These are phyloP conservation scores for Drosophila monieri DNA, from an alignment of 2,888 invertebrate genomes.

Conservation along the genomic window DNA sequence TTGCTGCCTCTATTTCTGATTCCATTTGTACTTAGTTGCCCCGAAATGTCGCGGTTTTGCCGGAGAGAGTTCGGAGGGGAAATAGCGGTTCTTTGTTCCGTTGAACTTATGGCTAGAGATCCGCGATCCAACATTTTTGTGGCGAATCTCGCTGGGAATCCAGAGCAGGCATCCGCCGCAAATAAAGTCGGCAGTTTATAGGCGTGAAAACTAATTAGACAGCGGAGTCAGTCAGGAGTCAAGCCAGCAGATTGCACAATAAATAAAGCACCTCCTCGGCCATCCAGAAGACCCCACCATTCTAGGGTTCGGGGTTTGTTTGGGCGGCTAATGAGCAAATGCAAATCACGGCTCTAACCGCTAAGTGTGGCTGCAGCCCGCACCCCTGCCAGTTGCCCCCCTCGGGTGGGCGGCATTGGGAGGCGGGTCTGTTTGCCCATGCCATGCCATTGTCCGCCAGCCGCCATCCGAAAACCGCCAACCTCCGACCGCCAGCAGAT, in stretches of 20 bases:
- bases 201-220: constrained; percentile 76
- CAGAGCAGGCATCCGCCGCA: constrained; percentile 67
- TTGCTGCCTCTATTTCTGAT: constrained; percentile 35
- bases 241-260: constrained; percentile 49
- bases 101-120: constrained; percentile 58
- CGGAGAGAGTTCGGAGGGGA: constrained; percentile 12
- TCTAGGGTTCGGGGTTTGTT: constrained; percentile 1
- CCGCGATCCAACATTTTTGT: constrained; percentile 50
- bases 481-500: constrained; percentile 68
- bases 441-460: constrained; percentile 55
- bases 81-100: constrained; percentile 68
- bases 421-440: constrained; percentile 70
- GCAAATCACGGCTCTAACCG: constrained; percentile 43
- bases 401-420: constrained; percentile 22
- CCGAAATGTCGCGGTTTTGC: constrained; percentile 52
- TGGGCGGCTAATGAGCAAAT: constrained; percentile 66
- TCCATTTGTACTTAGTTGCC: constrained; percentile 40
- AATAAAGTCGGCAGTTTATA: constrained; percentile 66
- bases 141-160: constrained; percentile 52
- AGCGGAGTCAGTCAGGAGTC: constrained; percentile 47
- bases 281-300: constrained; percentile 1
- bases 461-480: constrained; percentile 34
- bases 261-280: constrained; percentile 48
- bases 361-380: constrained; percentile 31
- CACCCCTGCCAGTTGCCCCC: neutral